phyloP scores from a whole-genome alignment of 2,888 invertebrate genomes.

The Erebia palarica region DNA sequence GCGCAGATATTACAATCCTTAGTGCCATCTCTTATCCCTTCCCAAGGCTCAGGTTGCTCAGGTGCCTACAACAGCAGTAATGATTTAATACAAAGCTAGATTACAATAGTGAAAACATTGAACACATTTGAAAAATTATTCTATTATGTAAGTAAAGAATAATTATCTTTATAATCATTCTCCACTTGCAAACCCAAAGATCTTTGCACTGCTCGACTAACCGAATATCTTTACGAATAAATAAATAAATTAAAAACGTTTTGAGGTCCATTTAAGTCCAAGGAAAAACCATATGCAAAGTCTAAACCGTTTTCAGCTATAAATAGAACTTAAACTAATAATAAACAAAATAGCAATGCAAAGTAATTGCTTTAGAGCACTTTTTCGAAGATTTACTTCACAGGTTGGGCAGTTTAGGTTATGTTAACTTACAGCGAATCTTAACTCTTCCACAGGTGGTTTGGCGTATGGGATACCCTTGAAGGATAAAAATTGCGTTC shows the following conservation, averaged over 20 bases:
- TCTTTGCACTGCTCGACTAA: not conserved
- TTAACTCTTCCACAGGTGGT: conserved; percentile 73
- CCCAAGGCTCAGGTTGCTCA: conserved; percentile 74
- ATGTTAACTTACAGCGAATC: conserved; percentile 62
- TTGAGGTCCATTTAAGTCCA: no score
- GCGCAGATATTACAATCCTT: conserved; percentile 84
- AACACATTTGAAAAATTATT: no score
- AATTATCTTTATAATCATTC: no score
- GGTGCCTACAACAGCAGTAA: conserved; percentile 59
- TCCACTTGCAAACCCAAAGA: not conserved
- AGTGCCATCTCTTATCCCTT: conserved; percentile 84
- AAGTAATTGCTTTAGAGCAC: no score
- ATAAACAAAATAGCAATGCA: no score
- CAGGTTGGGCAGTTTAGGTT: not conserved
- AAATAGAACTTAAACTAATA: no score
- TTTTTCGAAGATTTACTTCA: no score
- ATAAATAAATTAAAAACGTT: no score
- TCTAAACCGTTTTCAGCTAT: no score
- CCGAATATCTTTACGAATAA: not conserved
- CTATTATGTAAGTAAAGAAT: no score
- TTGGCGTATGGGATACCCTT: conserved; percentile 82
- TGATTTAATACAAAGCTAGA: not conserved
- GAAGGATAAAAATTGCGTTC: conserved; percentile 69
- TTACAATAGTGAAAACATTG: no score
- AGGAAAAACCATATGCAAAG: no score